phyloP scores from a whole-genome alignment of 2,797 vertebrate species.

The Paguma larvata region DNA sequence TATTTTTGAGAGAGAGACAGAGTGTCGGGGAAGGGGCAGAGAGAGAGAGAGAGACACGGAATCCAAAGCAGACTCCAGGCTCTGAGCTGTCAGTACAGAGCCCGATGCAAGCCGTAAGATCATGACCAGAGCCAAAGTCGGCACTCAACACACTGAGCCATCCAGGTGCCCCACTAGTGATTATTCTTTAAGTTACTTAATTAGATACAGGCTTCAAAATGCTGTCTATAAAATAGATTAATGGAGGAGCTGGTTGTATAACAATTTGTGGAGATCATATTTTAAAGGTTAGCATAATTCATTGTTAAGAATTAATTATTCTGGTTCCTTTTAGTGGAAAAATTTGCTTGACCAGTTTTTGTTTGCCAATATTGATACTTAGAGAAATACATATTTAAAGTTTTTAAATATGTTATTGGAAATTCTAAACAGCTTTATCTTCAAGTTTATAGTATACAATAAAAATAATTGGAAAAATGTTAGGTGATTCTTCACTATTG shows the following conservation, averaged over 20 bases:
- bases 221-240: neutral
- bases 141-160: too few species aligned
- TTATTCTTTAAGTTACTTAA: neutral
- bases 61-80: too few species aligned
- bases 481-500: neutral
- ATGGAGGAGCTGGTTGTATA: neutral
- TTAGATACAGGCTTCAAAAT: neutral
- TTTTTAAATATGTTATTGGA: conserved; percentile 49
- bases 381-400: conserved; percentile 25
- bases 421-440: conserved; percentile 47
- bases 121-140: too few species aligned
- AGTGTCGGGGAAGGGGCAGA: too few species aligned
- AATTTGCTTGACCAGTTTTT: neutral
- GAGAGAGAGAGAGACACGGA: too few species aligned
- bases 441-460: neutral
- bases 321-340: conserved; percentile 19
- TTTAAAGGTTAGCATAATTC: conserved; percentile 36
- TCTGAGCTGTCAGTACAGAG: too few species aligned
- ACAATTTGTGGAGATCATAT: neutral
- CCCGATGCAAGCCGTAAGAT: too few species aligned
- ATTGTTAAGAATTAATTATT: neutral
- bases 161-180: too few species aligned
- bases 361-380: conserved; percentile 33
- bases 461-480: conserved; percentile 37
- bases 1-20: too few species aligned